Evolutionary conservation across 1,140 invertebrate species (phyloP), one percentile per base, ranked within the genome.

Genomic region (honey bee (Apis mellifera)): DNA sequence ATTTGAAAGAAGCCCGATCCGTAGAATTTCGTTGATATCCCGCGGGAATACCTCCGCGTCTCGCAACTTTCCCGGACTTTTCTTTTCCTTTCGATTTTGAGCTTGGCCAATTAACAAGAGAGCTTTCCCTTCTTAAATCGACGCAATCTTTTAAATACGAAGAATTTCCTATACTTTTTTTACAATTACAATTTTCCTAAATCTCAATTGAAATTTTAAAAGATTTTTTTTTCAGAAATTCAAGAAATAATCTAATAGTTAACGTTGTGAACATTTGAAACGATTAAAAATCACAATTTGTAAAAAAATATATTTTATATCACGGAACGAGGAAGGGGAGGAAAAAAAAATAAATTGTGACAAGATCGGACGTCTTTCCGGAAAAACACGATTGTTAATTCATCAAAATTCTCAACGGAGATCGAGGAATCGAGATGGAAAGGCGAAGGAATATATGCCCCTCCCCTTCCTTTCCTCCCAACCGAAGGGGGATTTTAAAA

Each of bases 1-100:
- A 92, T 92, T 92, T 92, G 91, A 91, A 90, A 86, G 86, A 84
- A 72, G 76, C 86, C 71, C 79, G 86, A 84, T 89, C 87, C 78
- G 87, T 79, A 86, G 87, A 85, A 88, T 84, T 88, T 82, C 82
- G 79, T 84, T 88, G 82, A 89, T 88, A 89, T 90, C 89, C 86
- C 88, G 65, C 15, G 88, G 82, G 89, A 86, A 62, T 66, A 72
- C 21, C 66, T 7, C 76, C 78, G 82, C 79, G 82, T 86, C 81
- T 88, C 84, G 73, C 86, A 88, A 88, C 73, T 85, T 88, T 69
- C 66, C 62, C 15, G 54, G 78, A 80, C 80, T 65, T 80, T 62
- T 82, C 60, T 78, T n/a, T n/a, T 57, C 81, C 86, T 68, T 83
- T 88, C 75, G 86, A 73, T 87, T 87, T 87, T 85, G 71, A 88